Conservation (phyloP, 2,888 invertebrate species). For the Himalopsyche kuldschensis region DNA sequence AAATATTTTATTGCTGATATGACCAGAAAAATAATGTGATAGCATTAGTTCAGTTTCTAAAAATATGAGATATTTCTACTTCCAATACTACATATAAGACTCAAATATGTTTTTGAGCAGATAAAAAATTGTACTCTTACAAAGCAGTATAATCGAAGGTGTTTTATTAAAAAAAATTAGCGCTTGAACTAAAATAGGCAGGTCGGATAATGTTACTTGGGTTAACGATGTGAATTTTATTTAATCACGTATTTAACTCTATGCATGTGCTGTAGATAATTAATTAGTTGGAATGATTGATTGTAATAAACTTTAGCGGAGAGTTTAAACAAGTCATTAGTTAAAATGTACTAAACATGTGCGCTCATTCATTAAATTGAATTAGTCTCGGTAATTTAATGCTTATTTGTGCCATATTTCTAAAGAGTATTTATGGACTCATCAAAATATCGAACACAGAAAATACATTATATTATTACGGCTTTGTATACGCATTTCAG, state of each 20-base stretch:
- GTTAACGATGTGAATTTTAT: background rate
- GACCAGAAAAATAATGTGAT: too few species aligned
- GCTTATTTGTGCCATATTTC: background rate
- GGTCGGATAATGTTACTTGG: background rate
- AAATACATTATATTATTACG: background rate
- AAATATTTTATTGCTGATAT: too few species aligned
- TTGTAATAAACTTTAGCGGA: background rate
- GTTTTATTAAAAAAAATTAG: too few species aligned
- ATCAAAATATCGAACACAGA: background rate
- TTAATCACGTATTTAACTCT: background rate
- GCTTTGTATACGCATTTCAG: too few species aligned
- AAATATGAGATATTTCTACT: too few species aligned
- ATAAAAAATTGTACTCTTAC: too few species aligned
- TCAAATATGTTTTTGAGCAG: too few species aligned
- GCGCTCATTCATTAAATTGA: background rate
- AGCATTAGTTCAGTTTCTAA: too few species aligned
- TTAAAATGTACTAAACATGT: background rate
- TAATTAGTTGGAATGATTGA: background rate
- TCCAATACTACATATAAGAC: too few species aligned
- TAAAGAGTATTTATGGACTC: too few species aligned
- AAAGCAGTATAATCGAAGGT: too few species aligned
- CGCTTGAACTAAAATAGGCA: background rate
- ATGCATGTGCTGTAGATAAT: background rate
- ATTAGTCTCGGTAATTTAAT: background rate
- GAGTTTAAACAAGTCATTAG: background rate